Evolutionary conservation across 2,797 vertebrate genomes (phyloP).

Genomic region (Xyrichtys novacula): DNA sequence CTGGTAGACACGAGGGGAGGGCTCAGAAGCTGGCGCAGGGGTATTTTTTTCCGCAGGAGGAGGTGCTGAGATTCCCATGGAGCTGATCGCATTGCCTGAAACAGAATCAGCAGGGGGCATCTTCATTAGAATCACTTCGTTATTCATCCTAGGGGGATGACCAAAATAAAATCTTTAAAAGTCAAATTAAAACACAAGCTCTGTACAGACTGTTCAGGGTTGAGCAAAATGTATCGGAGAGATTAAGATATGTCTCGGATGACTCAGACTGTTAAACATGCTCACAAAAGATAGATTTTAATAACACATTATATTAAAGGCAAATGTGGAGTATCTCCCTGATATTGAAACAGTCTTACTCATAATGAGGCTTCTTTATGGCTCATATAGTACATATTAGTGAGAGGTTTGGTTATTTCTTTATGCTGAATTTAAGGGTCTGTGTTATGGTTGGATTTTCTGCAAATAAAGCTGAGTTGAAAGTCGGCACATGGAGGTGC

Average conservation of each 20-base stretch:
- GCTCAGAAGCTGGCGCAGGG: conserved; percentile 73
- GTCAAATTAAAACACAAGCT: neutral
- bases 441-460: no score
- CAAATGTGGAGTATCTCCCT: no score
- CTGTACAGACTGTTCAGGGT: neutral
- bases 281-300: neutral
- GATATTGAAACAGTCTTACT: no score
- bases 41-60: conserved; percentile 80
- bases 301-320: neutral
- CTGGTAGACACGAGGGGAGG: conserved; percentile 76
- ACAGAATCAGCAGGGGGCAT: conserved; percentile 66
- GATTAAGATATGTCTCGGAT: neutral
- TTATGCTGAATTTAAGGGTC: no score
- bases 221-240: neutral
- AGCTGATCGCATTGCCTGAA: conserved; percentile 85
- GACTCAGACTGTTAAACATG: neutral
- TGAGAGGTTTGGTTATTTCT: no score
- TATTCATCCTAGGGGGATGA: conserved; percentile 44
- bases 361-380: no score
- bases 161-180: conserved; percentile 35
- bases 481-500: no score
- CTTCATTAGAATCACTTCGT: conserved; percentile 59
- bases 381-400: no score
- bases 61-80: conserved; percentile 80
- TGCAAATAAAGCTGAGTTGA: no score